A percentile compares a stretch with the other conserved stretches of the same genome.
Conservation (phyloP, 2,888 invertebrate genomes). For the Taphrorychus bicolor region DNA sequence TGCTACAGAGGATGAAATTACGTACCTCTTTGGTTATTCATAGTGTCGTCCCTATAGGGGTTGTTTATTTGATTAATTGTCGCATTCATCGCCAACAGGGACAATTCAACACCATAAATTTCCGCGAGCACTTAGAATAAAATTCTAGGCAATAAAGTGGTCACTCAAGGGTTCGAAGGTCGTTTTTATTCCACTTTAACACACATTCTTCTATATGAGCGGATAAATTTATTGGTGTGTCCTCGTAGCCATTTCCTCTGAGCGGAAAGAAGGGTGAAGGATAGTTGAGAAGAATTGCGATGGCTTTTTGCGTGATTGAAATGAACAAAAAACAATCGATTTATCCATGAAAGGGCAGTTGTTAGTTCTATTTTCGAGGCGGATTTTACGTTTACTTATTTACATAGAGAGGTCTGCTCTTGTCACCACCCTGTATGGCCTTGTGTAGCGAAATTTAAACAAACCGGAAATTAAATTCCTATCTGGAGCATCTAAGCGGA, state of each 20-base stretch:
- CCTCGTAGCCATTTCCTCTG: slow-evolving; percentile 21
- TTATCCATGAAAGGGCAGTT: slow-evolving; percentile 16
- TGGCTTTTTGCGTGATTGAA: slow-evolving; percentile 32
- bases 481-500: slow-evolving; percentile 8
- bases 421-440: background rate
- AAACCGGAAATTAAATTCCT: slow-evolving; percentile 8
- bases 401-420: background rate
- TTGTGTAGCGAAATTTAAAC: background rate
- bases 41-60: background rate
- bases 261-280: slow-evolving; percentile 25
- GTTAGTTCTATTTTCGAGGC: slow-evolving; percentile 15
- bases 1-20: slow-evolving; percentile 10
- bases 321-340: slow-evolving; percentile 31
- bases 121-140: background rate
- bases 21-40: background rate
- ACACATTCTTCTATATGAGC: slow-evolving; percentile 22
- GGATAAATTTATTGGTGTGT: slow-evolving; percentile 28
- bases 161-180: slow-evolving; percentile 7
- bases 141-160: slow-evolving; percentile 18
- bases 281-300: slow-evolving; percentile 27
- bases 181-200: slow-evolving; percentile 21
- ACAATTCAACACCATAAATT: background rate
- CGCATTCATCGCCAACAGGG: background rate
- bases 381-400: background rate
- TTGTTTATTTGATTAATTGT: background rate